phyloP scores from a whole-genome alignment of 2,797 vertebrate species.

The Sebastes iracundus region DNA sequence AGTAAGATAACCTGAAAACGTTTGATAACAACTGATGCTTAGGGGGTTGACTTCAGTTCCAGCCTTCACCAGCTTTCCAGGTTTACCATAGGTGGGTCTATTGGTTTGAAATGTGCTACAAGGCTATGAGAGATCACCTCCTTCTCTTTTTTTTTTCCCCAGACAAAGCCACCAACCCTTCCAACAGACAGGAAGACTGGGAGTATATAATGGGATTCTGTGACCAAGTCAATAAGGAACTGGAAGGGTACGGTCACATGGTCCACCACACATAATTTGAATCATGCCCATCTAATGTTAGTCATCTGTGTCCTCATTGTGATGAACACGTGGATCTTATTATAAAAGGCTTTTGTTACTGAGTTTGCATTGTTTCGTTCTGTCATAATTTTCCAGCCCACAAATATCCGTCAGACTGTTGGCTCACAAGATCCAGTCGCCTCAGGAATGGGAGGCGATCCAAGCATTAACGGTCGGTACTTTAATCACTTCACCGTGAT shows the following conservation, averaged over 20 bases:
- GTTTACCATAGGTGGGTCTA: neutral
- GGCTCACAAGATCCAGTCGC: conserved; percentile 96
- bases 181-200: conserved; percentile 96
- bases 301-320: conserved; percentile 1
- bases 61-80: neutral
- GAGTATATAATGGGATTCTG: conserved; percentile 96
- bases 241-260: conserved; percentile 88
- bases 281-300: neutral
- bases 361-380: neutral
- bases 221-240: conserved; percentile 96
- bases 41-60: neutral
- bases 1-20: neutral
- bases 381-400: conserved; percentile 80
- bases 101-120: neutral
- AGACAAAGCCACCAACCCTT: conserved; percentile 97
- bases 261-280: conserved; percentile 18
- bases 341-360: neutral
- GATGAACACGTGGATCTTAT: neutral
- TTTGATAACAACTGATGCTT: neutral
- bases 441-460: conserved; percentile 95
- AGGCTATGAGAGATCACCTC: neutral
- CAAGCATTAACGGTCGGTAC: conserved; percentile 91
- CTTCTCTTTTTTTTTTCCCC: neutral
- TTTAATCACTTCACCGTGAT: conserved; percentile 4
- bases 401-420: conserved; percentile 92